Evolutionary conservation across 2,888 invertebrate species (phyloP), one percentile per base, ranked within the genome.

Genomic region (Timandra comae): DNA sequence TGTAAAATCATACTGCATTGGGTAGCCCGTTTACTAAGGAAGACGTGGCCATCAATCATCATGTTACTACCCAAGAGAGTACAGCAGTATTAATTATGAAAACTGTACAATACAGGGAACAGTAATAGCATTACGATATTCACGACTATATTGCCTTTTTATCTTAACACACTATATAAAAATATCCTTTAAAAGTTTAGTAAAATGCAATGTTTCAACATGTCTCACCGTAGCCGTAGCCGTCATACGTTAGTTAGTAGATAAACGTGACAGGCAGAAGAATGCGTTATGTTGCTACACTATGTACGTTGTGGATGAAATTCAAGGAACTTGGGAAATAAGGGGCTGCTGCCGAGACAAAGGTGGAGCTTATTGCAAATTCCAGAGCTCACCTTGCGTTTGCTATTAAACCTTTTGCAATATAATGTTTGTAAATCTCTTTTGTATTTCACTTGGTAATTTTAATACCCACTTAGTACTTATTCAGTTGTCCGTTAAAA

Each of bases 311-410:
- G 64, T 63, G 67, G 63, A 65, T 69, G 68, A 75, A 79, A 76
- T 76, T 72, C 74, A 71, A 62, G 73, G 72, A 77, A 72, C 73
- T 72, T 68, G 60, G 70, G 67, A 72, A 74, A 74, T 74, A 77
- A 70, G 68, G 68, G 66, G 63, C 54, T 51, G 49, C 62, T 64
- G 34, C 46, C 53, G 66, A 75, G 74, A 75, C 75, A 76, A 76
- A 78, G 78, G 76, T 73, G 58, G 59, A 60, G 74, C 72, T 81
- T 84, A 84, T 84, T 84, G 81, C 78, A 70, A 76, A 82, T 81
- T 82, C 82, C 76, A 54, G 41, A 60, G 69, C 64, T 73, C 76
- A 78, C 77, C 73, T 79, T 67, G 57, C 63, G 60, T 57, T n/a
- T 52, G 65, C 71, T 75, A 71, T 75, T 76, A 73, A 71, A 69